Base-by-base conservation (phyloP, 2,888 invertebrate species). In the Parnassius smintheus region DNA sequence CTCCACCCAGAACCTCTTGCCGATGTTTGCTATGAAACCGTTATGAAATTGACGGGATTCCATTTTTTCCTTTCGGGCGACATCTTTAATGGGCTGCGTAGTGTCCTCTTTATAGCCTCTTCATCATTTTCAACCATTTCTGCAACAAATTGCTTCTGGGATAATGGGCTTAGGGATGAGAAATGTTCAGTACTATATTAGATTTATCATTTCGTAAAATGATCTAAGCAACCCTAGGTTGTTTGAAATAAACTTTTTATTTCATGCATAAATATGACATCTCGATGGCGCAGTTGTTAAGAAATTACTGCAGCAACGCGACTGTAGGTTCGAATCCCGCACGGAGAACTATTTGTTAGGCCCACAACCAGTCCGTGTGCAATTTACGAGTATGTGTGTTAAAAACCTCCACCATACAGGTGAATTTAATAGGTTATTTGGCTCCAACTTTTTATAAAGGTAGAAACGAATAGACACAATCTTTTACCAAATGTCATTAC, bases 11-110 rank as follows among this genome's bases (percentile, higher is more conserved):
- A 61, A 50, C 51, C 56, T 44, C 49, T 8, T 52, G 25, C 45
- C 70, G 78, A 75, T 74, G 78, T 77, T 78, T 73, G 70, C 75
- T 76, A 78, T 74, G 67, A 68, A 75, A 70, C 78, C 78, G 81
- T 85, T 82, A 82, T 72, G 76, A 76, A 76, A 85, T 83, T 80
- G 81, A 81, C 75, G 69, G 73, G 75, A 85, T 83, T 80, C 51
- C 62, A 46, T 56, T 59, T 60, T 56, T 59, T 44, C 12, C 54
- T 35, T 60, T 64, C 48, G 52, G 48, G 35, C 44, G 52, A 55
- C 59, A 41, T 64, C 56, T 60, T 64, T 64, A 64, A 56, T 60
- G 56, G 46, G 52, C 53, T 52, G 56, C 53, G 45, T 63, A 59
- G 64, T 59, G 64, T 64, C 64, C 64, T 59, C 56, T 59, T 64